phyloP scores from a whole-genome alignment of 2,888 invertebrate species.

The Mythimna impura region DNA sequence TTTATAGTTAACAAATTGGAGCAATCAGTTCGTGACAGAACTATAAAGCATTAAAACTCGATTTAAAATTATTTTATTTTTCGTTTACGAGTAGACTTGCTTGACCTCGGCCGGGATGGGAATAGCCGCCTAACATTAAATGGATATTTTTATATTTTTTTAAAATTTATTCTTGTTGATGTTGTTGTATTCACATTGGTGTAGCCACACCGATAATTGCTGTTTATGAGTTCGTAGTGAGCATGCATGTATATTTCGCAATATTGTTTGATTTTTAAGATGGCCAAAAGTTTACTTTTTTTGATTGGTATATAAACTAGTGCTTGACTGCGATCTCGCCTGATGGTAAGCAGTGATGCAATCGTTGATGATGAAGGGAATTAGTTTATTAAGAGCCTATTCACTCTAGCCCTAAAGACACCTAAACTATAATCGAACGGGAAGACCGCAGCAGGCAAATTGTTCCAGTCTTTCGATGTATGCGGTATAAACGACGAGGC shows the following conservation, averaged over 20 bases:
- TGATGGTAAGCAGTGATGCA: too few relatives aligned
- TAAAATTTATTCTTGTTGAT: conserved; percentile 30
- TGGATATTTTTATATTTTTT: conserved; percentile 41
- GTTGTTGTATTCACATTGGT: conserved; percentile 11
- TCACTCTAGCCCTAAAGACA: too few relatives aligned
- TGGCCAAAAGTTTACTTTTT: too few relatives aligned
- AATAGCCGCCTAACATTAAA: conserved; percentile 43
- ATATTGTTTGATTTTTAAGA: conserved; percentile 25
- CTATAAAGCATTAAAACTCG: conserved; percentile 78
- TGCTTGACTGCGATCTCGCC: too few relatives aligned
- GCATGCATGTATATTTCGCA: conserved; percentile 3
- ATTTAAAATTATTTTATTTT: conserved; percentile 70
- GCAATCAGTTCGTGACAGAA: conserved; percentile 79
- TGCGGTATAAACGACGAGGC: too few relatives aligned
- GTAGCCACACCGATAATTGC: conserved; percentile 20
- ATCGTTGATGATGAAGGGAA: too few relatives aligned
- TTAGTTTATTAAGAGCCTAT: too few relatives aligned
- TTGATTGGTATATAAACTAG: too few relatives aligned
- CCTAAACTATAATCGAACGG: too few relatives aligned
- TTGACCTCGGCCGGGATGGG: conserved; percentile 47
- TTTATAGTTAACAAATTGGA: conserved; percentile 85
- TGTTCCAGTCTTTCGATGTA: too few relatives aligned
- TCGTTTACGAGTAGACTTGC: conserved; percentile 55
- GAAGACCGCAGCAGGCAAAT: too few relatives aligned
- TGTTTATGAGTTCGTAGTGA: conserved; percentile 31